Conservation (phyloP, 2,888 invertebrate genomes). For the Poecilobothrus nobilitatus region DNA sequence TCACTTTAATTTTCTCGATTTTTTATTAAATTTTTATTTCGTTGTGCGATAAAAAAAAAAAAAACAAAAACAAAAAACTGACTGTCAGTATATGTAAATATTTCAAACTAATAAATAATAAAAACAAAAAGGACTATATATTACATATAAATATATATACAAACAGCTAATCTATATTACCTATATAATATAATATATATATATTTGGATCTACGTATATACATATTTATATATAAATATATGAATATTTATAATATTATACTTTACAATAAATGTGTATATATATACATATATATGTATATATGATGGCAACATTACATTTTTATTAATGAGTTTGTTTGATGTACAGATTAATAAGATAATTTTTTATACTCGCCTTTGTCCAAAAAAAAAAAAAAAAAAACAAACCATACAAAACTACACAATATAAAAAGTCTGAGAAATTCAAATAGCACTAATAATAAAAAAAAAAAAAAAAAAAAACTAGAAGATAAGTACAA, state of each 20-base stretch:
- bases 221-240: background rate
- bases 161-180: background rate
- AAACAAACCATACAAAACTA: too few relatives aligned
- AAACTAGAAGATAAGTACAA: background rate
- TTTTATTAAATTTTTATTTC: background rate
- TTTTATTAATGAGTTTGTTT: conserved; percentile 6
- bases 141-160: too few relatives aligned
- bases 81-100: background rate
- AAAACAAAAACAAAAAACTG: too few relatives aligned
- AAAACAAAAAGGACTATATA: background rate
- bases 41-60: background rate
- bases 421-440: too few relatives aligned
- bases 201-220: too few relatives aligned
- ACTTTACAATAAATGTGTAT: too few relatives aligned
- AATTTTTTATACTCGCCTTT: conserved; percentile 4
- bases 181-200: background rate
- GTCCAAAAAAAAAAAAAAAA: background rate
- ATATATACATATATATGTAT: background rate
- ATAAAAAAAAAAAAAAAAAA: too few relatives aligned
- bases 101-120: background rate
- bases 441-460: too few relatives aligned
- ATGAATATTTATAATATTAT: background rate
- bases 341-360: conserved; percentile 6
- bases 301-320: background rate
- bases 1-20: background rate